These are phyloP conservation scores for Semotilus atromaculatus DNA, from an alignment of 2,797 vertebrate species.

Conservation along the genomic window DNA sequence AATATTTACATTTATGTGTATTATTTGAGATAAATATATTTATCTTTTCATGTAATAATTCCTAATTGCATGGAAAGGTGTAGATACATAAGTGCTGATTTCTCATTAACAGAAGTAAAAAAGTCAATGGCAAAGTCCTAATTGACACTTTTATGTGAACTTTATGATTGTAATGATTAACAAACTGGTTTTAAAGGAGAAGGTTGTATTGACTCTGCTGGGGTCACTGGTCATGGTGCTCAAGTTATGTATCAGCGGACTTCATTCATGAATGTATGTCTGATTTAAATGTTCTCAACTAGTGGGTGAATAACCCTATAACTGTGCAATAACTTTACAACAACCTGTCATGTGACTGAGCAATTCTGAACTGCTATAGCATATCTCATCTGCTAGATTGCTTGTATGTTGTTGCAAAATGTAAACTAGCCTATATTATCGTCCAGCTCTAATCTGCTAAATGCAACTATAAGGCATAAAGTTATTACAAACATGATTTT, in stretches of 20 bases:
- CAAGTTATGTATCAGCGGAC: neutral
- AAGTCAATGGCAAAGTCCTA: neutral
- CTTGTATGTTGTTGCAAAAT: neutral
- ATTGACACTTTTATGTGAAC: neutral
- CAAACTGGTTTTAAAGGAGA: slow-evolving; percentile 11
- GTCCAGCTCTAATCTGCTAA: neutral
- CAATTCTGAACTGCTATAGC: neutral
- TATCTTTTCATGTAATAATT: neutral
- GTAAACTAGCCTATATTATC: neutral
- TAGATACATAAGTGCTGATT: neutral
- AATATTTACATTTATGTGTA: neutral
- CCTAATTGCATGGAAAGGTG: neutral
- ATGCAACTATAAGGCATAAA: neutral
- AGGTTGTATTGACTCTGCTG: slow-evolving; percentile 31
- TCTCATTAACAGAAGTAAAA: neutral
- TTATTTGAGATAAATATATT: neutral
- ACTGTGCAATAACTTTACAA: neutral
- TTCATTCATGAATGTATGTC: neutral
- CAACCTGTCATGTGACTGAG: neutral
- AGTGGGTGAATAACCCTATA: neutral
- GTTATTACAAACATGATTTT: neutral
- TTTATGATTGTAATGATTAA: slow-evolving; percentile 46
- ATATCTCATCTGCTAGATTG: neutral
- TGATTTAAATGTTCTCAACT: slow-evolving; percentile 12
- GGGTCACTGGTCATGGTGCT: slow-evolving; percentile 7